Evolutionary conservation across 2,888 invertebrate genomes (phyloP), one percentile per base, ranked within the genome.

Genomic region (Tipula vernalis): DNA sequence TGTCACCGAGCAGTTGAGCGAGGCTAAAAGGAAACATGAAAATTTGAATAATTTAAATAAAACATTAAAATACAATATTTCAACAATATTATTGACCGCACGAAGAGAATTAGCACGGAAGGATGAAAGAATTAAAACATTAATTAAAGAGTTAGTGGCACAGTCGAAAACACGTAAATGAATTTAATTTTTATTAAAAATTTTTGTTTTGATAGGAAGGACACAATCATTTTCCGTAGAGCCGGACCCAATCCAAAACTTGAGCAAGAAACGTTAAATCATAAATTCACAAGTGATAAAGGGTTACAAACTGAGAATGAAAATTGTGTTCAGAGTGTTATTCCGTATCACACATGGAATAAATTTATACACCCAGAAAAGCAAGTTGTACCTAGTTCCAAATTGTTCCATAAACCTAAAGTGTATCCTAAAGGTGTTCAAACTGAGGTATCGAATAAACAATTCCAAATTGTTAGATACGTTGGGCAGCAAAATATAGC

Each of bases 41-140:
- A 6, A 28, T 12, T 71, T 71, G 28, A 28, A 28, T 10, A 28
- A 71, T 28, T 2, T 71, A 71, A 71, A 71, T 71, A 71, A 71
- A 71, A 71, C 71, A 2, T 28, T 71, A 10, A 71, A 71, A 71
- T 71, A 71, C 10, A 91, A 90, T 87, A 90, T 91, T 13, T 90
- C 90, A 86, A 91, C 89, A 88, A 88, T 91, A 6, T 87, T 91
- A 3, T 89, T 90, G 15, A 91, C 91, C 0, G 91, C 91, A 0
- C 90, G 89, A 15, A 88, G 89, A 1, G 91, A 91, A 88, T 88
- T 91, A 5, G 90, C 89, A 86, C 89, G 91, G 0, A 91, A 91
- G 86, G 90, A 91, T 87, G 87, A 88, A 3, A 88, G 89, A 87
- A 90, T 91, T 42, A 87, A 88, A 0, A 88, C 89, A 87, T 87